Evolutionary conservation across 1,140 invertebrate genomes (phyloP).

Genomic region (Drosophila setifemur): DNA sequence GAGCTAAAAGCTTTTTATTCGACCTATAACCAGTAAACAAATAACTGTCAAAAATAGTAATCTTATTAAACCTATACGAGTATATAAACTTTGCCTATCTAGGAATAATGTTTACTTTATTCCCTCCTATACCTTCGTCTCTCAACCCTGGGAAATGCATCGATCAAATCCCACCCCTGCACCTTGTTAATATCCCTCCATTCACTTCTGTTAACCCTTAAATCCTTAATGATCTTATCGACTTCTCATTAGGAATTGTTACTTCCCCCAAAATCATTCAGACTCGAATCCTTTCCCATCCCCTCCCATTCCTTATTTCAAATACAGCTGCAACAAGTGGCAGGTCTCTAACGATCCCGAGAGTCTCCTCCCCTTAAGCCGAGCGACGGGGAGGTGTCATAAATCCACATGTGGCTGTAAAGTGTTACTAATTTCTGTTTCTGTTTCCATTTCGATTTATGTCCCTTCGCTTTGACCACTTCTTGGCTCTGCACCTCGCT

Average conservation of each 20-base stretch:
- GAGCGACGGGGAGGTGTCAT: conserved; percentile 49
- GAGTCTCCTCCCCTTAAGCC: conserved; percentile 16
- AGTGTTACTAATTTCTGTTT: conserved; percentile 69
- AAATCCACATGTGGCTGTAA: conserved; percentile 76
- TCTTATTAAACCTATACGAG: too few relatives aligned
- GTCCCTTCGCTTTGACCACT: conserved; percentile 1
- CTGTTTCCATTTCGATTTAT: conserved; percentile 46
- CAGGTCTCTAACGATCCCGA: conserved; percentile 20
- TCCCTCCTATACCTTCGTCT: too few relatives aligned
- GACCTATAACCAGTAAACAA: too few relatives aligned
- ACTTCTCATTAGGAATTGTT: conserved; percentile 18
- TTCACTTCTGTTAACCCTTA: conserved; percentile 22
- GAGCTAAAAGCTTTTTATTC: too few relatives aligned
- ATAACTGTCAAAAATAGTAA: too few relatives aligned
- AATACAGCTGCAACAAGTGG: conserved; percentile 75
- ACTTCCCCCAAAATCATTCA: conserved; percentile 8
- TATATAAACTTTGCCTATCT: too few relatives aligned
- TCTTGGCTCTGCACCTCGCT: neutral
- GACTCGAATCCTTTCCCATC: conserved; percentile 15
- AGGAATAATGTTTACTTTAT: too few relatives aligned
- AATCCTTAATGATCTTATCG: conserved; percentile 42
- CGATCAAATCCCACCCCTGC: neutral
- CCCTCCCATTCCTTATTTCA: neutral
- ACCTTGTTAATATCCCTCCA: neutral
- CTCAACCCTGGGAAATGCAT: conserved; percentile 25